Evolutionary conservation across 2,888 invertebrate species (phyloP).

Genomic region (Acheta domesticus): DNA sequence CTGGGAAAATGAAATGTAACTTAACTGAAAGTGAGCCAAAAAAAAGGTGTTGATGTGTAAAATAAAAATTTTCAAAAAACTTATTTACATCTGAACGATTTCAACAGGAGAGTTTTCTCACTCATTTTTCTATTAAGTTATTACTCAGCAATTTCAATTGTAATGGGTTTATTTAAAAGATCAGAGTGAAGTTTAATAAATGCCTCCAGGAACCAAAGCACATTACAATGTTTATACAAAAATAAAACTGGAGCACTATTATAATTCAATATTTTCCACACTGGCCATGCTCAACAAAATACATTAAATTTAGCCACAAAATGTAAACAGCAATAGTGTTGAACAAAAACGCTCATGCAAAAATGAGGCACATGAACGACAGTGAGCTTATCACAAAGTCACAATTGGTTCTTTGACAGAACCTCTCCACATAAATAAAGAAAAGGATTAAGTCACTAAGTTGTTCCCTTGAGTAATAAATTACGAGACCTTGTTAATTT

Average conservation of each 20-base stretch:
- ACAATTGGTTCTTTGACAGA: too few relatives aligned
- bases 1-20: too few relatives aligned
- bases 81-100: too few relatives aligned
- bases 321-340: neutral
- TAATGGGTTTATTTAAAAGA: conserved; percentile 18
- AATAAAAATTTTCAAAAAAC: too few relatives aligned
- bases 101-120: too few relatives aligned
- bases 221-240: conserved; percentile 11
- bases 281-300: conserved; percentile 9
- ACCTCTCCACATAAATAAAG: too few relatives aligned
- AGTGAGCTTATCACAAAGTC: neutral
- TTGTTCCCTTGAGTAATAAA: too few relatives aligned
- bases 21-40: too few relatives aligned
- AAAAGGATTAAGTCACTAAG: too few relatives aligned
- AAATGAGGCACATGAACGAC: neutral
- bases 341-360: neutral
- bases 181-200: conserved; percentile 18
- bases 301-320: neutral
- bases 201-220: neutral
- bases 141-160: neutral
- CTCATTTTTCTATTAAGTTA: too few relatives aligned
- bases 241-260: conserved; percentile 3
- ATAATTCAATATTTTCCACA: neutral
- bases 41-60: too few relatives aligned
- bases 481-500: too few relatives aligned